A percentile compares a stretch with the other conserved stretches of the same genome.
phyloP scores from a whole-genome alignment of 2,113 vertebrate species.

The Myotis yumanensis region DNA sequence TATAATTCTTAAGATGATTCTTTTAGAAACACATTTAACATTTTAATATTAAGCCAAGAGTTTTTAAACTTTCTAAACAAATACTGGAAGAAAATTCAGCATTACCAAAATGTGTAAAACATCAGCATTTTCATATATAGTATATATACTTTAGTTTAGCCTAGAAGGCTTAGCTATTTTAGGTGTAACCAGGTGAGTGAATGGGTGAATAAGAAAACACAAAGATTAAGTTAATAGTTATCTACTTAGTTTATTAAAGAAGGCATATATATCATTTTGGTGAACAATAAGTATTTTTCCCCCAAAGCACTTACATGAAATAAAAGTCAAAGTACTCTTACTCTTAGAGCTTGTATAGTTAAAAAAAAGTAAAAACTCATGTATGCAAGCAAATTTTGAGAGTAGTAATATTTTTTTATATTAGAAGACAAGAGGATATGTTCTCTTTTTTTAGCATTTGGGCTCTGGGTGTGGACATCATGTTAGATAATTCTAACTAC shows the following conservation, averaged over 20 bases:
- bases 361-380: not conserved
- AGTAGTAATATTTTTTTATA: slow-evolving; percentile 14
- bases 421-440: not conserved
- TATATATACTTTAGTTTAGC: not conserved
- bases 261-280: not conserved
- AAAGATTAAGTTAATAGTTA: not conserved
- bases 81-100: not conserved
- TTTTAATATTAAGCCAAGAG: slow-evolving; percentile 20
- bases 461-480: not conserved
- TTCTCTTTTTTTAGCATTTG: slow-evolving; percentile 47
- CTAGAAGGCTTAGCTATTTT: slow-evolving; percentile 1
- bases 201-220: not conserved
- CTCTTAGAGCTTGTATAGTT: slow-evolving; percentile 12
- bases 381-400: slow-evolving; percentile 19
- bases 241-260: slow-evolving; percentile 31
- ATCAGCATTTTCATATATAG: not conserved
- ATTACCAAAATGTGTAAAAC: slow-evolving; percentile 21
- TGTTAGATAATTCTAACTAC: not conserved
- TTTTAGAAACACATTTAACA: slow-evolving; percentile 19
- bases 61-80: slow-evolving; percentile 33
- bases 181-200: not conserved
- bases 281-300: not conserved
- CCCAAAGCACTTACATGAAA: not conserved
- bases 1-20: slow-evolving; percentile 19
- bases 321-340: not conserved